Evolutionary conservation across 2,113 vertebrate genomes (phyloP).

Genomic region (Xenopus borealis): DNA sequence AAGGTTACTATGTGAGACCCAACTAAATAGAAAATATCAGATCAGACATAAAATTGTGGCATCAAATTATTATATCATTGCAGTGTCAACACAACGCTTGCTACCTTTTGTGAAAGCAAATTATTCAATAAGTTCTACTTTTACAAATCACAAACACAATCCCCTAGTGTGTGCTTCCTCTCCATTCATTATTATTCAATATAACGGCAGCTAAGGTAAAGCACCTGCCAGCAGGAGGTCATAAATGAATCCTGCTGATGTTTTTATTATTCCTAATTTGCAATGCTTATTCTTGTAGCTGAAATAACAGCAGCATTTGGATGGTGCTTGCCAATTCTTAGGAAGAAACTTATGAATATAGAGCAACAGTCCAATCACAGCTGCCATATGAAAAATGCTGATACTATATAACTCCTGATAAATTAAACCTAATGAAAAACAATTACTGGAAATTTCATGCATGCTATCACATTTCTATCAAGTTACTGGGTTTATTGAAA

Average conservation of each 20-base stretch:
- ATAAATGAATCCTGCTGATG: constrained; percentile 60
- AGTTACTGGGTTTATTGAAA: not conserved
- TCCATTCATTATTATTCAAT: constrained; percentile 62
- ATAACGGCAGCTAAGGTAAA: constrained; percentile 59
- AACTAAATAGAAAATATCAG: not conserved
- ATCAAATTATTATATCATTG: constrained; percentile 52
- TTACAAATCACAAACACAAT: constrained; percentile 57
- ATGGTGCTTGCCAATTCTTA: constrained; percentile 38
- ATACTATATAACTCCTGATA: constrained; percentile 25
- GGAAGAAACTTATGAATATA: not conserved
- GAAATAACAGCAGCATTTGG: constrained; percentile 44
- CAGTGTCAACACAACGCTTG: constrained; percentile 47
- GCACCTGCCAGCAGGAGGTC: constrained; percentile 52
- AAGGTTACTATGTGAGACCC: no score
- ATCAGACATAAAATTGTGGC: constrained; percentile 17
- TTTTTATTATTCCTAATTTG: constrained; percentile 61
- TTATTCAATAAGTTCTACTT: constrained; percentile 57
- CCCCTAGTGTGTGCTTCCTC: constrained; percentile 57
- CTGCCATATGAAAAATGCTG: not conserved
- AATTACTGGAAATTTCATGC: not conserved
- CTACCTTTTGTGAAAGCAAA: constrained; percentile 49
- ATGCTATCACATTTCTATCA: not conserved
- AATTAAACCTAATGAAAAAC: not conserved
- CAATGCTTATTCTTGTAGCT: constrained; percentile 53
- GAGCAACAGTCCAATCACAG: not conserved